Base-by-base conservation (phyloP, 1,140 invertebrate species). In the Ectropis grisescens region DNA sequence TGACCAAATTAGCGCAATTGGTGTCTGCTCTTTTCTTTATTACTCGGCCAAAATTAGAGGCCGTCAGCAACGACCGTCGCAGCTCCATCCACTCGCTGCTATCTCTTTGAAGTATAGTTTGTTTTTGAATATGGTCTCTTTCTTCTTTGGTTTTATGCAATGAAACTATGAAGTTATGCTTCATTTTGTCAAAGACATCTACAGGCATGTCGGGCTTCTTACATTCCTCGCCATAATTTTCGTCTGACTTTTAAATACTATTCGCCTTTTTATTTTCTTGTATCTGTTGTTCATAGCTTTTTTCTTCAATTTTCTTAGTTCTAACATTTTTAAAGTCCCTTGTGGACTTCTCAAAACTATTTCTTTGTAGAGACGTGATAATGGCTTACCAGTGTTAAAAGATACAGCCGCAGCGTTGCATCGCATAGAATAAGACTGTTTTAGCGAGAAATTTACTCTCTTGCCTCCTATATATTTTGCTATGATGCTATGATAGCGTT, bases 11-110 rank as follows among this genome's bases (percentile, higher is more conserved):
- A n/a, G 25, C 26, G 27, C 49, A 57, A 12, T 35, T 52, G 8
- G 25, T 28, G 25, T 34, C 42, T 11, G 3, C 24, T 41, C 44
- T 41, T 33, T 36, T 44, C 13, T 51, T 48, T 27, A 61, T 64
- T 9, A 70, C 52, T 44, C 31, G 38, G 32, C 60, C 60, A 38
- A 75, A 74, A 39, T 64, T 58, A 0, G 58, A 71, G 15, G 62
- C 58, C 2, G 68, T 79, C 7, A 69, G 15, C 13, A 60, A 43
- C 27, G 51, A 42, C 24, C 34, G 26, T 14, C 58, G 37, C 16
- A 53, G 31, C 10, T 30, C 33, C 14, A 33, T 39, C 66, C 68
- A 72, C 23, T 53, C 19, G 11, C 13, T 2, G 19, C 25, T 6
- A 3, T 4, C 2, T 2, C 25, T 19, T 19, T 19, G 16, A 4